Evolutionary conservation across 2,888 invertebrate species (phyloP).

Genomic region (Scaptomyza caliginosa): DNA sequence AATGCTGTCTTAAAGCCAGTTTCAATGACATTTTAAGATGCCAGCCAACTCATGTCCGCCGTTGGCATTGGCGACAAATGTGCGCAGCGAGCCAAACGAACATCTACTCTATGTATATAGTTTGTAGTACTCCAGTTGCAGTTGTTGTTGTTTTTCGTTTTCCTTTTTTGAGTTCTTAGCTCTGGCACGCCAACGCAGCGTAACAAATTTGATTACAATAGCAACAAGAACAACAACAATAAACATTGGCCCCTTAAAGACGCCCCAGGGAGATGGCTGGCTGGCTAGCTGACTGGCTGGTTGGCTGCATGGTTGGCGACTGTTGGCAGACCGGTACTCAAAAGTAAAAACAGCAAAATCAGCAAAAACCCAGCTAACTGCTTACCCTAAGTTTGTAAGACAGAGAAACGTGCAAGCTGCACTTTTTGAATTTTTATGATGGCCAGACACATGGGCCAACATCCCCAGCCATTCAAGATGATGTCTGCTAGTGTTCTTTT

Average conservation of each 20-base stretch:
- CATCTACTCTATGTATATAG: constrained; percentile 19
- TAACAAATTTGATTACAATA: constrained; percentile 72
- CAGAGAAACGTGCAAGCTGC: constrained; percentile 34
- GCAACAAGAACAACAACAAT: constrained; percentile 31
- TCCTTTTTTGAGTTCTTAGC: constrained; percentile 16
- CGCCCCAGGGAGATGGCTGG: constrained; percentile 54
- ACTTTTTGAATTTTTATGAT: constrained; percentile 54
- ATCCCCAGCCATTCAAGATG: constrained; percentile 21
- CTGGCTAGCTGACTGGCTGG: background rate
- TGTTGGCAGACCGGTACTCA: constrained; percentile 10
- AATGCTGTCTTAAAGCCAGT: constrained; percentile 44
- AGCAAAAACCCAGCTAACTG: constrained; percentile 47
- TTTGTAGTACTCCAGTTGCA: constrained; percentile 22
- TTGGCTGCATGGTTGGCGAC: background rate
- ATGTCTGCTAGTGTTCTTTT: constrained; percentile 8
- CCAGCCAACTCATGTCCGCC: constrained; percentile 16
- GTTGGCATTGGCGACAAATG: constrained; percentile 57
- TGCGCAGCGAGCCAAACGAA: constrained; percentile 56
- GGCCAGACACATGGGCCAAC: constrained; percentile 27
- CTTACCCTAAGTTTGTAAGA: background rate
- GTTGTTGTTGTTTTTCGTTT: constrained; percentile 6
- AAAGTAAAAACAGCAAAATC: constrained; percentile 53
- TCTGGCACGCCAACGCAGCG: constrained; percentile 44
- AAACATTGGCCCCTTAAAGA: constrained; percentile 35
- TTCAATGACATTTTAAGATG: constrained; percentile 37